Percentiles rank a stretch among this genome's conserved stretches.
Conservation (phyloP, 2,888 invertebrate genomes). For the Dascillus cervinus region DNA sequence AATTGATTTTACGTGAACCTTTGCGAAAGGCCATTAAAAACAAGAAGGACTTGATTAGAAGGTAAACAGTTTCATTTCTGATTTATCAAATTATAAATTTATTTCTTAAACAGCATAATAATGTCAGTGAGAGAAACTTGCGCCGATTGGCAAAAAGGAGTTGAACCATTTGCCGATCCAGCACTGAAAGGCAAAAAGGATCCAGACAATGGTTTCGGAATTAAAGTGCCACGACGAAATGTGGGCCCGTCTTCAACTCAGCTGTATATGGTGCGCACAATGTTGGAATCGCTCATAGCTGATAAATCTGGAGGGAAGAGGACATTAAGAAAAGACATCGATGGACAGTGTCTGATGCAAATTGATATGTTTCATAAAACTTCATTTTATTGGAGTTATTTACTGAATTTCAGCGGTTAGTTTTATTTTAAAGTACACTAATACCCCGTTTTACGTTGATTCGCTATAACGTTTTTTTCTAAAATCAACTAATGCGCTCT, state of each 20-base stretch:
- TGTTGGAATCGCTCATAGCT: slow-evolving; percentile 94
- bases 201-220: slow-evolving; percentile 82
- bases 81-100: not conserved
- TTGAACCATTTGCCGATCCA: slow-evolving; percentile 87
- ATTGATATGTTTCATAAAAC: slow-evolving; percentile 95
- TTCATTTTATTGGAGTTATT: slow-evolving; percentile 94
- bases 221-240: slow-evolving; percentile 86
- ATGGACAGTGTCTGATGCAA: slow-evolving; percentile 83
- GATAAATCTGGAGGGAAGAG: slow-evolving; percentile 96
- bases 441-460: too few species aligned
- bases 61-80: slow-evolving; percentile 36
- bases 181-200: slow-evolving; percentile 91
- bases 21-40: slow-evolving; percentile 94
- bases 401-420: slow-evolving; percentile 83
- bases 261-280: slow-evolving; percentile 98
- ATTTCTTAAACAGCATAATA: slow-evolving; percentile 64
- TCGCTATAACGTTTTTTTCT: too few species aligned
- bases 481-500: too few species aligned
- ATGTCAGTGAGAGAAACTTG: slow-evolving; percentile 96
- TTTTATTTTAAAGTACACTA: too few species aligned
- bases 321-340: slow-evolving; percentile 92
- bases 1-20: slow-evolving; percentile 80
- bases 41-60: slow-evolving; percentile 89
- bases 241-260: slow-evolving; percentile 90
- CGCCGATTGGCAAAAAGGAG: slow-evolving; percentile 91